Conservation (phyloP, 2,113 vertebrate genomes). For the Leptobrachium leishanense region DNA sequence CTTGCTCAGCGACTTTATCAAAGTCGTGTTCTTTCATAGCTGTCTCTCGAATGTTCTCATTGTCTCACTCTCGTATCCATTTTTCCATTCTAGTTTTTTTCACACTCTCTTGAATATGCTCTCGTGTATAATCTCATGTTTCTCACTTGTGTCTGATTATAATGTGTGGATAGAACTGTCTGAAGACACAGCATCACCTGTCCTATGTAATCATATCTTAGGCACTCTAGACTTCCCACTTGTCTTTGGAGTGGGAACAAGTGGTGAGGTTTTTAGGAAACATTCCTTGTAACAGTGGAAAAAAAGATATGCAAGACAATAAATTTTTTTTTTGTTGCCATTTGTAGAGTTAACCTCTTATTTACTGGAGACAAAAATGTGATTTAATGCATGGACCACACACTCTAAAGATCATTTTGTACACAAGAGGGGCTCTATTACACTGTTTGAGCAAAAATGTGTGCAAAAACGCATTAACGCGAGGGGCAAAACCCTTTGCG, state of each 20-base stretch:
- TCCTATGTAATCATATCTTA: conserved; percentile 1
- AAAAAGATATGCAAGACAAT: neutral
- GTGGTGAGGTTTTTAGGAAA: neutral
- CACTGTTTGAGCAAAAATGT: too few relatives aligned
- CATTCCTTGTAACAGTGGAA: neutral
- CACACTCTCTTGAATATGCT: neutral
- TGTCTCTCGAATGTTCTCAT: conserved; percentile 5
- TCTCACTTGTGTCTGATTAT: conserved; percentile 3
- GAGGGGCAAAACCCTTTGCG: too few relatives aligned
- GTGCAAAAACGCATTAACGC: too few relatives aligned
- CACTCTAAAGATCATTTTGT: too few relatives aligned
- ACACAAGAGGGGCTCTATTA: too few relatives aligned
- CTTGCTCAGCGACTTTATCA: too few relatives aligned
- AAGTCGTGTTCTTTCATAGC: neutral
- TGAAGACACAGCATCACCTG: conserved; percentile 1
- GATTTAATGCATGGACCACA: too few relatives aligned
- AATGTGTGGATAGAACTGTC: conserved; percentile 5
- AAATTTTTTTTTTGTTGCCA: too few relatives aligned
- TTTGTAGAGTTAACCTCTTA: neutral
- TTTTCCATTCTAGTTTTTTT: neutral
- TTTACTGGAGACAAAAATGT: neutral
- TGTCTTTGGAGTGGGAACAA: neutral
- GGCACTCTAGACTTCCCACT: neutral
- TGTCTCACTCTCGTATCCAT: neutral
- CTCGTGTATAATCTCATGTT: conserved; percentile 1